These are phyloP conservation scores for Ceratina australensis DNA, from an alignment of 1,140 invertebrate genomes.

Conservation along the genomic window DNA sequence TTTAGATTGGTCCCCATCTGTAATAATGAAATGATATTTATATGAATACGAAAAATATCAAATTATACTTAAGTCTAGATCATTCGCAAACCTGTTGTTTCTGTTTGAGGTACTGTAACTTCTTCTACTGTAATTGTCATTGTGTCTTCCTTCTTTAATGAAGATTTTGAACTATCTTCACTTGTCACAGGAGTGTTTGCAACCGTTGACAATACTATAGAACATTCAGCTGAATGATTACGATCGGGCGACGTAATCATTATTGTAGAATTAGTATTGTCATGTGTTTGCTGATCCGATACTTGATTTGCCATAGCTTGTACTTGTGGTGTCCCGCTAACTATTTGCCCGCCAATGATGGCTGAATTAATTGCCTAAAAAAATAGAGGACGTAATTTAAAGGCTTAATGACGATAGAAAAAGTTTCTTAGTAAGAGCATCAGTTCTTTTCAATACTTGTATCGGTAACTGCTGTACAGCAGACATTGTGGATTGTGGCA, in stretches of 20 bases:
- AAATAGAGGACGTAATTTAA: neutral
- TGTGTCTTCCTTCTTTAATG: constrained; percentile 66
- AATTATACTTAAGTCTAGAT: neutral
- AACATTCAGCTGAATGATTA: constrained; percentile 65
- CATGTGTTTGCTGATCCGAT: constrained; percentile 54
- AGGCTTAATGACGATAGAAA: neutral
- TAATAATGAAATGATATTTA: neutral
- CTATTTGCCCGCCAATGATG: constrained; percentile 75
- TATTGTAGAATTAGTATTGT: constrained; percentile 60
- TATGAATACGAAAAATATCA: neutral
- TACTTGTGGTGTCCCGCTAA: constrained; percentile 68
- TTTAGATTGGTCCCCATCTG: constrained; percentile 68
- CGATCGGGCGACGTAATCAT: constrained; percentile 63
- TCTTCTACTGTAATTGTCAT: constrained; percentile 36
- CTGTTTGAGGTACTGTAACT: constrained; percentile 25
- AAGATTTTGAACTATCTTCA: constrained; percentile 60
- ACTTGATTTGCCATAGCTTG: constrained; percentile 68
- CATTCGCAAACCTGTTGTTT: constrained; percentile 49
- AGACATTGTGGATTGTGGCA: constrained; percentile 76
- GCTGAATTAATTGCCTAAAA: constrained; percentile 68
- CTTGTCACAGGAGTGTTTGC: constrained; percentile 46
- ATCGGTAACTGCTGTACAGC: constrained; percentile 79
- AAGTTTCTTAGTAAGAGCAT: constrained; percentile 38
- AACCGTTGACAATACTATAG: constrained; percentile 58
- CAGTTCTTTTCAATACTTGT: constrained; percentile 65